Percentiles rank a stretch among this genome's conserved stretches.
phyloP scores from a whole-genome alignment of 1,140 invertebrate species.

The Temnothorax longispinosus region DNA sequence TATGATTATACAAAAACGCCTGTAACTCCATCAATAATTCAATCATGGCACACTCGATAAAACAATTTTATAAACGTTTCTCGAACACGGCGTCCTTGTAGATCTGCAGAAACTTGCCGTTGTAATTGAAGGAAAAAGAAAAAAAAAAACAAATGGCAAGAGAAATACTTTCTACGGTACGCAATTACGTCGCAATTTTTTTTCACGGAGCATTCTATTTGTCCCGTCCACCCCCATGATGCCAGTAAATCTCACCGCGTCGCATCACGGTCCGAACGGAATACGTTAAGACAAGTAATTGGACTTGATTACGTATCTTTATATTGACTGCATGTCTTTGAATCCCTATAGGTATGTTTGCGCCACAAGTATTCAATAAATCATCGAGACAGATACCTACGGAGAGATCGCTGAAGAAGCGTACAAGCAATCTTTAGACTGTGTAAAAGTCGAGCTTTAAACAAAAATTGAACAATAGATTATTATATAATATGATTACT shows the following conservation, averaged over 20 bases:
- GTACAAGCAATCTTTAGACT: too few relatives aligned
- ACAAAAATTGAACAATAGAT: too few relatives aligned
- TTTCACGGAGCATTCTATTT: not conserved
- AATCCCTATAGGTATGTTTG: not conserved
- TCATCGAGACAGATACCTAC: too few relatives aligned
- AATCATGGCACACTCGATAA: not conserved
- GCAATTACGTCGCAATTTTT: not conserved
- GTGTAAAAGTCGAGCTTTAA: too few relatives aligned
- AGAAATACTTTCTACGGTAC: not conserved
- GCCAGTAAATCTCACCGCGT: not conserved
- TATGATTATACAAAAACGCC: not conserved
- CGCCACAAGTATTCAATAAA: too few relatives aligned
- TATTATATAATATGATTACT: too few relatives aligned
- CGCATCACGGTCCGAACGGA: not conserved
- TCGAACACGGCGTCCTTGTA: not conserved
- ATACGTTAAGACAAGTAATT: slow-evolving; percentile 40
- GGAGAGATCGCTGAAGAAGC: too few relatives aligned
- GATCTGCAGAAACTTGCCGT: not conserved
- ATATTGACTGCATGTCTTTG: slow-evolving; percentile 17
- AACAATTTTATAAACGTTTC: not conserved
- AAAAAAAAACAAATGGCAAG: not conserved
- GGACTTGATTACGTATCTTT: slow-evolving; percentile 15
- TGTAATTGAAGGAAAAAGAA: not conserved
- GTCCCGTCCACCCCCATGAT: not conserved
- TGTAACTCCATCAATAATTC: not conserved